Conservation (phyloP, 2,888 invertebrate species). For the Limnephilus rhombicus region DNA sequence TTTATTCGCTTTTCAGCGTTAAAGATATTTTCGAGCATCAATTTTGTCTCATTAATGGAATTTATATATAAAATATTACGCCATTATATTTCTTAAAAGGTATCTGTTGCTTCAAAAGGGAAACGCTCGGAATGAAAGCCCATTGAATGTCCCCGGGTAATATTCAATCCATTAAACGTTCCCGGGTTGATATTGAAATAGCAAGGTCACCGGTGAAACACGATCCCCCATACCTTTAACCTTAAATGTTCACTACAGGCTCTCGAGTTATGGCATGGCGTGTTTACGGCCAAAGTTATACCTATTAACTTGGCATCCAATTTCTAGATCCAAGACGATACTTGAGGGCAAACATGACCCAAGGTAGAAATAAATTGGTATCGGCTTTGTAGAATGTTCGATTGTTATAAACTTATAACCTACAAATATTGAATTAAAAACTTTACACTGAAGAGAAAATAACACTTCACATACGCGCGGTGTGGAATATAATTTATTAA, state of each 20-base stretch:
- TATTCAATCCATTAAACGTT: background rate
- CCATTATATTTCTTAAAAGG: background rate
- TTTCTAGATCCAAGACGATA: constrained; percentile 17
- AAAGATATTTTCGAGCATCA: background rate
- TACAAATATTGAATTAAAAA: background rate
- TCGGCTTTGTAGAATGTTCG: background rate
- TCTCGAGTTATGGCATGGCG: constrained; percentile 22
- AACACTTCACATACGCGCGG: too few species aligned
- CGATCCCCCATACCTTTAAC: constrained; percentile 10
- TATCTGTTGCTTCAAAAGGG: background rate
- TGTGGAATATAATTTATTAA: too few species aligned
- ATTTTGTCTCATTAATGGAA: background rate
- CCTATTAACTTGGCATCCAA: background rate
- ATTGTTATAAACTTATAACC: background rate
- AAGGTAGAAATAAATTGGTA: constrained; percentile 17
- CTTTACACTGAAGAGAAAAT: background rate
- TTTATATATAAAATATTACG: background rate
- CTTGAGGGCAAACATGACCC: background rate
- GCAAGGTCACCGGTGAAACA: constrained; percentile 26
- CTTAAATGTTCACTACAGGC: constrained; percentile 23
- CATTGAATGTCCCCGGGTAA: background rate
- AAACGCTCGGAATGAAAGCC: background rate
- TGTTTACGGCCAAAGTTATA: constrained; percentile 30
- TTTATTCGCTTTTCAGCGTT: background rate
- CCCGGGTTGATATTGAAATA: constrained; percentile 26